Conservation (phyloP, 2,888 invertebrate species). For the Microctonus aethiopoides region DNA sequence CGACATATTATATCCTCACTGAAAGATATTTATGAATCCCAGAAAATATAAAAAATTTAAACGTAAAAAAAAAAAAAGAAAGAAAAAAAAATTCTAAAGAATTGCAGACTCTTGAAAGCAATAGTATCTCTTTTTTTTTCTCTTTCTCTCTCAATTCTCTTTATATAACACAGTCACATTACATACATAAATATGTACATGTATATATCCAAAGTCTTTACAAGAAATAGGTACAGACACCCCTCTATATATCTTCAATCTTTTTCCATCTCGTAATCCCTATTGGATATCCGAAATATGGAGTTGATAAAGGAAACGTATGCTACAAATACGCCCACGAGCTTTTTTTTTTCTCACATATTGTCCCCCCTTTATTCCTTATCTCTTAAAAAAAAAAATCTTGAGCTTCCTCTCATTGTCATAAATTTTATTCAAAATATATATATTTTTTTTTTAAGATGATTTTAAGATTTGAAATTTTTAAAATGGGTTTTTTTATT, state of each 20-base stretch:
- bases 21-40: neutral
- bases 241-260: neutral
- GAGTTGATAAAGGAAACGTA: constrained; percentile 52
- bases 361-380: neutral
- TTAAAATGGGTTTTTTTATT: neutral
- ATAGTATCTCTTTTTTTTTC: neutral
- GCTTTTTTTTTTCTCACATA: neutral
- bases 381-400: neutral
- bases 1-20: neutral
- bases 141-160: too few species aligned
- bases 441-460: neutral
- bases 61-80: too few species aligned
- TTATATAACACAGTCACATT: neutral
- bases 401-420: constrained; percentile 32
- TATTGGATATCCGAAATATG: constrained; percentile 49
- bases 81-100: neutral
- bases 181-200: neutral
- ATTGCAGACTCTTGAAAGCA: constrained; percentile 10
- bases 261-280: constrained; percentile 50
- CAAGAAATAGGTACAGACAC: neutral
- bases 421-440: constrained; percentile 11
- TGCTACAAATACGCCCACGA: neutral
- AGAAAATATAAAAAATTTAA: neutral
- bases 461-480: neutral
- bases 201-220: neutral